These are phyloP conservation scores for Kryphioiulus occultus DNA, from an alignment of 2,888 invertebrate species.

Conservation along the genomic window DNA sequence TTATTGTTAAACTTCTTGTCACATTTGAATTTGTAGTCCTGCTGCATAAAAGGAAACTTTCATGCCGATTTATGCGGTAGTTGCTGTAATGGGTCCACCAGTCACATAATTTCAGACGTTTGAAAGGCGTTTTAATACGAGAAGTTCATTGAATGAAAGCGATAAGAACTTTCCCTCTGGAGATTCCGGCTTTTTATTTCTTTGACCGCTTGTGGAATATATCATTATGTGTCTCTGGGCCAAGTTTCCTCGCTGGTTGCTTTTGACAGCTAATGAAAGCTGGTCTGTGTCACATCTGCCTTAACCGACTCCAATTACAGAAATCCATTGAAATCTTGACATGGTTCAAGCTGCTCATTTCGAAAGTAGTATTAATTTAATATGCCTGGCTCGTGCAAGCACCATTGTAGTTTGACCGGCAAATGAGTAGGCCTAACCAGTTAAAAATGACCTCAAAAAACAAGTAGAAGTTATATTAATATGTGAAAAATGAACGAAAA, in stretches of 20 bases:
- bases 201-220: background rate
- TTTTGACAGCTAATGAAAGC: slow-evolving; percentile 16
- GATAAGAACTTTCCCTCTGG: background rate
- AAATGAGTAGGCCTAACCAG: no score
- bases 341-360: background rate
- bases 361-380: background rate
- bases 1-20: background rate
- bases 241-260: slow-evolving; percentile 1
- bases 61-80: slow-evolving; percentile 23
- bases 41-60: background rate
- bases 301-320: background rate
- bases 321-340: background rate
- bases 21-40: background rate
- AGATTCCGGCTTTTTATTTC: background rate
- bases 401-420: no score
- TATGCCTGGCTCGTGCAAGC: no score
- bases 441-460: no score
- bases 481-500: no score
- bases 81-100: background rate
- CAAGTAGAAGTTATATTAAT: no score
- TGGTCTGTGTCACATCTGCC: background rate
- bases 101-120: slow-evolving; percentile 9
- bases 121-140: background rate
- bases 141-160: background rate
- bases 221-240: background rate